phyloP scores from a whole-genome alignment of 1,140 invertebrate species.

The Elysia chlorotica region DNA sequence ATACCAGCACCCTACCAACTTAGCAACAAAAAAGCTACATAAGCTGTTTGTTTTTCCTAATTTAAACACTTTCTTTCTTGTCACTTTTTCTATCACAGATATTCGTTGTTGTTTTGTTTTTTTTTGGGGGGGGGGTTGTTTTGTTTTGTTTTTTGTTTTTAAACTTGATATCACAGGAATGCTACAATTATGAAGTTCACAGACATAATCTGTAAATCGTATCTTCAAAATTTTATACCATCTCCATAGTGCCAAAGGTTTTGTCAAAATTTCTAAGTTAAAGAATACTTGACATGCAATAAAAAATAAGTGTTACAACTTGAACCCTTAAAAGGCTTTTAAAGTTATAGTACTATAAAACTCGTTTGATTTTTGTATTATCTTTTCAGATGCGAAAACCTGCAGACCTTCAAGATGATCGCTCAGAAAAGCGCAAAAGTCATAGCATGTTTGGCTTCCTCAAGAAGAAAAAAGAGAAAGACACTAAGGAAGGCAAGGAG shows the following conservation, averaged over 20 bases:
- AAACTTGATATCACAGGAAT: background rate
- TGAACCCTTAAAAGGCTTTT: background rate
- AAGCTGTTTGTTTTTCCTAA: background rate
- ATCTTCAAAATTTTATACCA: too few relatives aligned
- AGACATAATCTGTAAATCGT: too few relatives aligned
- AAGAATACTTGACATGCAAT: too few relatives aligned
- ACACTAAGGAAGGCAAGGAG: slow-evolving; percentile 34
- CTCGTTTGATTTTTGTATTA: background rate
- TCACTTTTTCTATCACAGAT: background rate
- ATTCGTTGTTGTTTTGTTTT: background rate
- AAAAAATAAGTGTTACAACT: background rate
- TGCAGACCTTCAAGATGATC: slow-evolving; percentile 16
- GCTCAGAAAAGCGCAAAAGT: slow-evolving; percentile 37
- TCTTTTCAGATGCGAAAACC: background rate
- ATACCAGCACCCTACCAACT: background rate
- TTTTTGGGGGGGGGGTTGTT: background rate
- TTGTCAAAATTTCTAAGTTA: too few relatives aligned
- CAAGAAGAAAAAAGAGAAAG: slow-evolving; percentile 52
- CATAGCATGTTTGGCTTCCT: slow-evolving; percentile 44
- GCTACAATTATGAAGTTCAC: too few relatives aligned
- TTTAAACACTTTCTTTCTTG: background rate
- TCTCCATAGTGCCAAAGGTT: too few relatives aligned
- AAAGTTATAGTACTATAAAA: background rate
- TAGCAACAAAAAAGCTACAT: background rate
- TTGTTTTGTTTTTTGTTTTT: background rate